Evolutionary conservation across 2,888 invertebrate species (phyloP).

Genomic region (Pterostichus madidus): DNA sequence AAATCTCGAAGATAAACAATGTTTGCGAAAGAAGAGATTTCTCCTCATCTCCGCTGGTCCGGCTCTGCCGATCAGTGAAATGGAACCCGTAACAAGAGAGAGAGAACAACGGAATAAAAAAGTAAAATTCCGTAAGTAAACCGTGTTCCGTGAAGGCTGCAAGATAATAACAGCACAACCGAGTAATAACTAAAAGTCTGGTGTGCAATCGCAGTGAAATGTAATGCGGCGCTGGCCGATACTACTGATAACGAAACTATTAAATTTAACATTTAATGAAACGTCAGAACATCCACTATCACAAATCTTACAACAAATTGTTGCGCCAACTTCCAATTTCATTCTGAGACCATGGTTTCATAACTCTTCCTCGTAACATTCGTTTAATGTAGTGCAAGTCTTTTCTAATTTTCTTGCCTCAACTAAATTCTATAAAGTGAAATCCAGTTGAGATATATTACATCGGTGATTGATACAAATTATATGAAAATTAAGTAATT

Average conservation of each 20-base stretch:
- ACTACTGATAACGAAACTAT: constrained; percentile 51
- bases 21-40: constrained; percentile 17
- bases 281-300: constrained; percentile 19
- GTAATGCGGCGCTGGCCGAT: constrained; percentile 9
- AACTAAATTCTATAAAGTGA: constrained; percentile 3
- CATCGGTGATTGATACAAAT: neutral
- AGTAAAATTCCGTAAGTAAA: constrained; percentile 34
- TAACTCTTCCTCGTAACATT: neutral
- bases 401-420: constrained; percentile 17
- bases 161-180: constrained; percentile 8
- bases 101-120: constrained; percentile 43
- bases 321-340: neutral
- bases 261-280: constrained; percentile 57
- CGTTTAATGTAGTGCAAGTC: constrained; percentile 9
- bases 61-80: constrained; percentile 53
- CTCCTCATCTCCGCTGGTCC: constrained; percentile 8
- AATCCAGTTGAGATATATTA: constrained; percentile 15
- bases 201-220: constrained; percentile 37
- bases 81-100: constrained; percentile 59
- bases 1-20: constrained; percentile 4
- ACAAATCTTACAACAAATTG: constrained; percentile 5
- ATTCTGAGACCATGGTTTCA: constrained; percentile 16
- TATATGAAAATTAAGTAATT: constrained; percentile 18
- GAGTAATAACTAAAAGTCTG: constrained; percentile 40
- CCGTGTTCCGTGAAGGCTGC: constrained; percentile 56